Evolutionary conservation across 2,797 vertebrate genomes (phyloP).

Genomic region (Poecilia velifera): DNA sequence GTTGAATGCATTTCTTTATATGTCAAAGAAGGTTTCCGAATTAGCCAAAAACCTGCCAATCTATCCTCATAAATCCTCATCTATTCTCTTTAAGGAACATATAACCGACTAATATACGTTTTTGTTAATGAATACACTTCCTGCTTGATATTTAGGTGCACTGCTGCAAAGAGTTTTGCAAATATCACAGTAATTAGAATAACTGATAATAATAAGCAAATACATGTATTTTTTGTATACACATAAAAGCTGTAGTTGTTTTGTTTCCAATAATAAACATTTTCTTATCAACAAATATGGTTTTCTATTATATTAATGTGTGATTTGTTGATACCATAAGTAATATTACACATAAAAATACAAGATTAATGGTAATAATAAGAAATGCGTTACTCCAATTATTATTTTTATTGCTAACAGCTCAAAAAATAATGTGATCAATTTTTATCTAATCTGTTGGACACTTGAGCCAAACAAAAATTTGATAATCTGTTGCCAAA

Average conservation of each 20-base stretch:
- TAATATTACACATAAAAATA: background rate
- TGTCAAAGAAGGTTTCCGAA: background rate
- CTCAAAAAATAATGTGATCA: background rate
- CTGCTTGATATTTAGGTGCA: background rate
- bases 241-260: background rate
- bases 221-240: background rate
- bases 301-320: background rate
- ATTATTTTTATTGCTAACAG: background rate
- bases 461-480: background rate
- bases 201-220: too few species aligned
- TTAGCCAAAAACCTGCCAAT: background rate
- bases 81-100: background rate
- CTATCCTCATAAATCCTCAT: background rate
- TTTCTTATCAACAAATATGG: background rate
- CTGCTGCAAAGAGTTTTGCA: background rate
- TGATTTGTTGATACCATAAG: background rate
- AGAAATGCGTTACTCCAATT: background rate
- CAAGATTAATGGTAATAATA: background rate
- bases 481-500: background rate
- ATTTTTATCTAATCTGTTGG: background rate
- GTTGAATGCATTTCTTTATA: background rate
- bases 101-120: background rate
- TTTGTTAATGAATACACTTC: background rate
- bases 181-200: background rate
- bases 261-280: background rate